Evolutionary conservation across 2,797 vertebrate species (phyloP).

Genomic region (Melanotaenia trifasciata): DNA sequence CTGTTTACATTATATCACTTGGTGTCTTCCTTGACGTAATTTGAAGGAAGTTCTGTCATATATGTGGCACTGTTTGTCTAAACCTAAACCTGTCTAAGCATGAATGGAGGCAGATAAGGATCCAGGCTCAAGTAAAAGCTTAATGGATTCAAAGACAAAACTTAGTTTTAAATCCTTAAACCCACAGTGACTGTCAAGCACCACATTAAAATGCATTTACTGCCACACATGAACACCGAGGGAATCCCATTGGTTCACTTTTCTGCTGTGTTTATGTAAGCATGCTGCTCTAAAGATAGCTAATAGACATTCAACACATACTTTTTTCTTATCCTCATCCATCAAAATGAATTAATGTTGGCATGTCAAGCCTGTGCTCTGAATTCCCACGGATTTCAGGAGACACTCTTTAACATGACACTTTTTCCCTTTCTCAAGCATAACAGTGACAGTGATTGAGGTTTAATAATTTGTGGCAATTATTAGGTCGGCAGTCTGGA

Average conservation of each 20-base stretch:
- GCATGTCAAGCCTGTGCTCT: constrained; percentile 61
- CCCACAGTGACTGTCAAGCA: constrained; percentile 47
- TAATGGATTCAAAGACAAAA: constrained; percentile 58
- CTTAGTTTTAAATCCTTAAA: constrained; percentile 57
- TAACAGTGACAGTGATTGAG: constrained; percentile 79
- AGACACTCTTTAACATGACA: constrained; percentile 66
- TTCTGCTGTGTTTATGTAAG: constrained; percentile 74
- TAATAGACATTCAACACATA: constrained; percentile 77
- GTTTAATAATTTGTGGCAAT: constrained; percentile 79
- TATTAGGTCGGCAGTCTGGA: constrained; percentile 75
- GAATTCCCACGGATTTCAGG: constrained; percentile 78
- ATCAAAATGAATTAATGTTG: constrained; percentile 84
- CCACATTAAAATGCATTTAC: constrained; percentile 64
- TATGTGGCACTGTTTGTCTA: constrained; percentile 25
- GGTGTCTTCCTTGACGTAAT: constrained; percentile 1
- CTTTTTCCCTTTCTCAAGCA: constrained; percentile 47
- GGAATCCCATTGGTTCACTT: constrained; percentile 66
- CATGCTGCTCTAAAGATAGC: constrained; percentile 77
- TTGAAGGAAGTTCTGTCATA: constrained; percentile 15
- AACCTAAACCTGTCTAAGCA: constrained; percentile 35
- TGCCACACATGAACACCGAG: constrained; percentile 62
- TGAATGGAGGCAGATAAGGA: constrained; percentile 46
- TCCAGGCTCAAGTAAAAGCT: constrained; percentile 56
- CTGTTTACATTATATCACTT: constrained; percentile 14
- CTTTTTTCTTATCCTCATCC: constrained; percentile 77